Conservation (phyloP, 1,140 invertebrate species). For the Hypothenemus hampei region DNA sequence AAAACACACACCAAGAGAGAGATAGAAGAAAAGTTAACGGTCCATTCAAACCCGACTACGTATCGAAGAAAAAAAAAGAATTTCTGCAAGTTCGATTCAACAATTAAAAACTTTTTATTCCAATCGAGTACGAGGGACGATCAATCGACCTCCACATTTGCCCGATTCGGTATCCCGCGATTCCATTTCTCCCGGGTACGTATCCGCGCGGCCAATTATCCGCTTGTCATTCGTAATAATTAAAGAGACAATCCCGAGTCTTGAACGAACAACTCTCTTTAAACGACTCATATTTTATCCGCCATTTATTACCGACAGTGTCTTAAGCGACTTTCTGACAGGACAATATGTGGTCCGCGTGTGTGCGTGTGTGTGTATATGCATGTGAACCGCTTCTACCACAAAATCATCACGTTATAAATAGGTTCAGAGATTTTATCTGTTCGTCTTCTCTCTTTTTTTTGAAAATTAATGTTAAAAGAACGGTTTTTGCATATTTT, state of each 20-base stretch:
- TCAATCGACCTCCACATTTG: not conserved
- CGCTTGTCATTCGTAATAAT: slow-evolving; percentile 19
- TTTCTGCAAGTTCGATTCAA: not conserved
- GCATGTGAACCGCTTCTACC: no score
- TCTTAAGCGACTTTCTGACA: slow-evolving; percentile 22
- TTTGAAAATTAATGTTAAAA: no score
- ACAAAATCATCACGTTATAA: no score
- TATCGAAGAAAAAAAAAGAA: not conserved
- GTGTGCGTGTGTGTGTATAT: no score
- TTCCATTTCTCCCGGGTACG: slow-evolving; percentile 12
- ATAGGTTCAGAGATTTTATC: no score
- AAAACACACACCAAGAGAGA: slow-evolving; percentile 4
- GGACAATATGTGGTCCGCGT: slow-evolving; percentile 22
- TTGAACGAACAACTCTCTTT: slow-evolving; percentile 21
- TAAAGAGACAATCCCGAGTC: slow-evolving; percentile 15
- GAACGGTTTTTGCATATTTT: no score
- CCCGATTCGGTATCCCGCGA: not conserved
- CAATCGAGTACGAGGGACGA: not conserved
- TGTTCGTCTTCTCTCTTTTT: no score
- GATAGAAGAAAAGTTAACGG: slow-evolving; percentile 6
- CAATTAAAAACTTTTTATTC: slow-evolving; percentile 14
- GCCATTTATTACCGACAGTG: slow-evolving; percentile 16
- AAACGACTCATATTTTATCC: slow-evolving; percentile 20
- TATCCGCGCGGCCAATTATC: no score
- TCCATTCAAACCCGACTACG: not conserved